Conservation (phyloP, 2,888 invertebrate genomes). For the Melieria picta region DNA sequence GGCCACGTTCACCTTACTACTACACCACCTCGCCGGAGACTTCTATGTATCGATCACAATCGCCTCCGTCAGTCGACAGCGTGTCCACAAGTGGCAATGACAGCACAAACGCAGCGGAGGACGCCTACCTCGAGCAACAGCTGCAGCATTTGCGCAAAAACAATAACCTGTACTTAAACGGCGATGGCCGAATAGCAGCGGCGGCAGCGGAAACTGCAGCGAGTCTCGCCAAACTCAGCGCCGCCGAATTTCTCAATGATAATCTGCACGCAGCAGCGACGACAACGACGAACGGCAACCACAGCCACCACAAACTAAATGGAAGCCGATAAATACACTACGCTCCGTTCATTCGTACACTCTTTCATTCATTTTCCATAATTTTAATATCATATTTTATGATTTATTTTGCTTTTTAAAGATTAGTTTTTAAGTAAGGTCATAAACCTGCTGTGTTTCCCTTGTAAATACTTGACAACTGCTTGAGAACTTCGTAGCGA, state of each 20-base stretch:
- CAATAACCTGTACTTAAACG: slow-evolving; percentile 49
- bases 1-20: slow-evolving; percentile 39
- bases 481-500: not conserved
- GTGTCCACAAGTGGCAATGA: slow-evolving; percentile 27
- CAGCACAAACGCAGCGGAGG: slow-evolving; percentile 43
- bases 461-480: slow-evolving; percentile 15
- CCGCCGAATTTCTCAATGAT: slow-evolving; percentile 48
- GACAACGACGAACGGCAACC: slow-evolving; percentile 3
- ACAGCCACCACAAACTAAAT: slow-evolving; percentile 25
- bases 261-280: slow-evolving; percentile 38
- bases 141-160: slow-evolving; percentile 52
- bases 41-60: slow-evolving; percentile 2
- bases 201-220: slow-evolving; percentile 24
- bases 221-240: slow-evolving; percentile 45
- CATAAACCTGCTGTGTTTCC: not conserved
- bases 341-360: no score
- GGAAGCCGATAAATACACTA: slow-evolving; percentile 24
- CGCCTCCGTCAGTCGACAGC: slow-evolving; percentile 18
- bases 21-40: slow-evolving; percentile 22
- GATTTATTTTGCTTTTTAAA: slow-evolving; percentile 13
- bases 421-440: slow-evolving; percentile 6
- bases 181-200: slow-evolving; percentile 40
- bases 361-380: no score
- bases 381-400: not conserved
- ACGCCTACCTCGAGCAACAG: slow-evolving; percentile 52